Conservation (phyloP, 2,888 invertebrate species). For the Leptothorax acervorum region DNA sequence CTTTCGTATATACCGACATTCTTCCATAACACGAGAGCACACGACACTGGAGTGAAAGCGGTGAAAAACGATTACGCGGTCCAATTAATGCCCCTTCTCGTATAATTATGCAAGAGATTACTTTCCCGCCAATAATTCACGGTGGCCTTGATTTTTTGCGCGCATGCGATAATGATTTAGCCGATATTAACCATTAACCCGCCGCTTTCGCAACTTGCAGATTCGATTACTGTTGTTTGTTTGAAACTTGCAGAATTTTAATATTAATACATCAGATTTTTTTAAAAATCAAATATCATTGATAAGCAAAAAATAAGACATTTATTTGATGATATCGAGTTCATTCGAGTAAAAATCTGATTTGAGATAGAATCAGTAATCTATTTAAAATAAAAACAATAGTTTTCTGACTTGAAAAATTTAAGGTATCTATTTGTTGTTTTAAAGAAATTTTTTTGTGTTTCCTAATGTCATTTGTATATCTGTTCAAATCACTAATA, state of each 20-base stretch:
- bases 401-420: neutral
- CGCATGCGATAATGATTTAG: neutral
- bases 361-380: neutral
- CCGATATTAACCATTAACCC: neutral
- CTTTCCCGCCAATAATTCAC: conserved; percentile 22
- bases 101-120: conserved; percentile 48
- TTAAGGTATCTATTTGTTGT: neutral
- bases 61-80: conserved; percentile 34
- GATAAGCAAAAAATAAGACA: neutral
- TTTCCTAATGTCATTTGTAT: neutral
- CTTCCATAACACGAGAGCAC: conserved; percentile 5
- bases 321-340: neutral
- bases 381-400: neutral
- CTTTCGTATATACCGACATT: conserved; percentile 5
- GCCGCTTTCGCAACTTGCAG: neutral
- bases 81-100: conserved; percentile 19
- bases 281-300: neutral
- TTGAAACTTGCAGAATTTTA: neutral
- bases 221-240: neutral
- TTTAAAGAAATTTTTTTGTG: neutral
- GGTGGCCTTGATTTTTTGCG: conserved; percentile 7
- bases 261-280: neutral
- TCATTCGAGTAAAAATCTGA: neutral
- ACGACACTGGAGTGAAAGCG: conserved; percentile 32
- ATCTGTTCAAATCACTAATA: neutral